Evolutionary conservation across 2,888 invertebrate genomes (phyloP), one percentile per base, ranked within the genome.

Genomic region (Eledone cirrhosa): DNA sequence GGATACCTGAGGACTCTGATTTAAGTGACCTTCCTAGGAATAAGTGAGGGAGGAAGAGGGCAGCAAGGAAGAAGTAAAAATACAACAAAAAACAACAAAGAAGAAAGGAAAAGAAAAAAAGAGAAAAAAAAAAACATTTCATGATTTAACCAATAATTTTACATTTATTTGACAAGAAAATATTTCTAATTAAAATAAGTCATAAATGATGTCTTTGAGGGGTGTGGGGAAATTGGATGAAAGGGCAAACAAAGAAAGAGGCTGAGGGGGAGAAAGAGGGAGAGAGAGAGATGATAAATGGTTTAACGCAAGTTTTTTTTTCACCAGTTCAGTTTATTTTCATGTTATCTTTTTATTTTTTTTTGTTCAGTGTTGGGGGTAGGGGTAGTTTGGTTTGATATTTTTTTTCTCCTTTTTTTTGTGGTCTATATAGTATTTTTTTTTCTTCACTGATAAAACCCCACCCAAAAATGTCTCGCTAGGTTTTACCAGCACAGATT

Each of bases 131-230:
- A 72, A 67, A 72, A n/a, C 29, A 41, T 31, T 72, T 13, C 72
- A 72, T 72, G 33, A 47, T 48, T 48, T 76, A 76, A 76, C 48
- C 76, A 76, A 76, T 76, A 76, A 76, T 76, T 47, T 76, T 76
- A 76, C 76, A 76, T 76, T 76, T 76, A 76, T 76, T 76, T 48
- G 76, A 76, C 76, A 76, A 76, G 76, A 76, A 76, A 76, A 76
- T 76, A 76, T 76, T 76, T 76, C 76, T 76, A 76, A 76, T 76
- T 76, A 76, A 76, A 76, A 76, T 76, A 76, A 76, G 27, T 22
- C 76, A 76, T 48, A 76, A 76, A 76, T 48, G 48, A 76, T 76
- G 48, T 76, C 41, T 72, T 72, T 41, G 19, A 27, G 22, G 22
- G 22, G 22, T n/a, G n/a, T n/a, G 41, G 72, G 22, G 7, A 11